Evolutionary conservation across 2,797 vertebrate genomes (phyloP), one percentile per base, ranked within the genome.

Genomic region (Cynopterus sphinx): DNA sequence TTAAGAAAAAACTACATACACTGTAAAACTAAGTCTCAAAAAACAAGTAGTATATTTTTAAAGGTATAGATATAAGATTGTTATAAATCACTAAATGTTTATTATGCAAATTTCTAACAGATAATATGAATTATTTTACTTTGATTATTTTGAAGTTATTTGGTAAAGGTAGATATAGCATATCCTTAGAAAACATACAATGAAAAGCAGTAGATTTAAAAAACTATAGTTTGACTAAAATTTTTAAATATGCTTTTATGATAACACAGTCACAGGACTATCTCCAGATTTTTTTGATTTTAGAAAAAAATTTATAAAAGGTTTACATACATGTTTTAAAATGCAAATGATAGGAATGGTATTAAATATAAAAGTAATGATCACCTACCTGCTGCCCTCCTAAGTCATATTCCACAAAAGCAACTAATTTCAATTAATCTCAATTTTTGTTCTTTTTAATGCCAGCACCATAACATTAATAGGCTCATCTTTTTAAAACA

Each of bases 371-470:
- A 78, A 92, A 73, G 16, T 46, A 82, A 87, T 59, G 36, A 22
- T 86, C 31, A 43, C 10, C 28, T 73, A 57, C 6, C 70, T 82
- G 46, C 11, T 94, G 9, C 9, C 36, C 59, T 87, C 26, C 26
- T 16, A 94, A 91, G 75, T 91, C 33, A 51, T 19, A 79, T 86
- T 83, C 11, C 49, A n/a, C 13, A n/a, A 70, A 90, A 67, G 26
- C 57, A 95, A 86, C 49, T 79, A 79, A 91, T 90, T 87, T 90
- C 49, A 91, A 77, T 81, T 86, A 70, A 85, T 86, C 24, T 51
- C 31, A 89, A 21, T 49, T 78, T 93, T 55, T 96, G 41, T 95
- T 90, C 15, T 73, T 75, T 36, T 61, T 17, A 96, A 90, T 55
- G 41, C 10, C 53, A 83, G 33, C 5, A 89, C 2, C 9, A 43